phyloP scores from a whole-genome alignment of 1,140 invertebrate species.

The Papilio glaucus region DNA sequence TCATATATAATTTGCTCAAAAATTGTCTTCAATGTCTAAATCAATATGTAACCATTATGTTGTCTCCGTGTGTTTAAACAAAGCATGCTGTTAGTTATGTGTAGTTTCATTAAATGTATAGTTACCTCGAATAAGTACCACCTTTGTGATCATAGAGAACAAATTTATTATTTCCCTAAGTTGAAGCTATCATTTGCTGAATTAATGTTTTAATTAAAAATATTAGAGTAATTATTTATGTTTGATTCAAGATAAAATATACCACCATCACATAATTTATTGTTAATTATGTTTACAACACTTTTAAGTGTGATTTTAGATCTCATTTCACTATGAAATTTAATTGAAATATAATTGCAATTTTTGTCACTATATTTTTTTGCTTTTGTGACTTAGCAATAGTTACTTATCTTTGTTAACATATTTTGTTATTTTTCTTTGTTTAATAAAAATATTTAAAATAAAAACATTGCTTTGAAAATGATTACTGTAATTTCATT shows the following conservation, averaged over 20 bases:
- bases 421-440: conserved; percentile 78
- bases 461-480: conserved; percentile 77
- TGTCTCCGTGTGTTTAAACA: conserved; percentile 32
- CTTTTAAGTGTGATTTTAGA: conserved; percentile 57
- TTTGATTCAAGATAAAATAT: conserved; percentile 40
- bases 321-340: conserved; percentile 58
- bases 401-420: conserved; percentile 77
- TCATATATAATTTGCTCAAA: conserved; percentile 44
- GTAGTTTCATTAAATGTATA: conserved; percentile 43
- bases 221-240: conserved; percentile 46
- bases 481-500: conserved; percentile 35
- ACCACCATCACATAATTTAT: conserved; percentile 25
- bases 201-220: conserved; percentile 39
- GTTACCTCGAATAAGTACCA: conserved; percentile 58
- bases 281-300: conserved; percentile 27
- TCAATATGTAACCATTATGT: conserved; percentile 34
- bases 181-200: conserved; percentile 56
- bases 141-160: conserved; percentile 58
- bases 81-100: conserved; percentile 23
- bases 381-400: conserved; percentile 72
- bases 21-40: conserved; percentile 39
- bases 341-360: conserved; percentile 41
- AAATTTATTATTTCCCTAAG: conserved; percentile 64
- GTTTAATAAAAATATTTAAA: conserved; percentile 75
- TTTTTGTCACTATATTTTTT: conserved; percentile 47